A percentile compares a stretch with the other conserved stretches of the same genome.
phyloP scores from a whole-genome alignment of 2,113 vertebrate species.

The Columba janthina region DNA sequence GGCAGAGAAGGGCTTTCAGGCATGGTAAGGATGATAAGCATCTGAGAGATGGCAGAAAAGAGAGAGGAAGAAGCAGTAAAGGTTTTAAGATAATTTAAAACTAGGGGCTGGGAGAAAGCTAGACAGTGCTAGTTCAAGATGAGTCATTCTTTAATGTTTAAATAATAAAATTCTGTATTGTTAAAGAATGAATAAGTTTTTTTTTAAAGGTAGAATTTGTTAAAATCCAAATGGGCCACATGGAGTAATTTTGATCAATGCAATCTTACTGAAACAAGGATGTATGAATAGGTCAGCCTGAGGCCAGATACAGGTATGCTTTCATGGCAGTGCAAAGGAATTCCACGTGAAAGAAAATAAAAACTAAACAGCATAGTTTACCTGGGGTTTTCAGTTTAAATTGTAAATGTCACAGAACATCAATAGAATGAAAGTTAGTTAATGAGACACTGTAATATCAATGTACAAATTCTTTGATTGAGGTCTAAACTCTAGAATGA shows the following conservation, averaged over 20 bases:
- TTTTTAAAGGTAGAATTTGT: not conserved
- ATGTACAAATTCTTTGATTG: not conserved
- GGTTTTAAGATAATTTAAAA: not conserved
- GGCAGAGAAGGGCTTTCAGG: not conserved
- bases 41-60: not conserved
- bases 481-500: not conserved
- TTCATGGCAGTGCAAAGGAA: not conserved
- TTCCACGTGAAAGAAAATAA: not conserved
- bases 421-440: not conserved
- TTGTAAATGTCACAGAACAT: not conserved
- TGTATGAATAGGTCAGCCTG: not conserved
- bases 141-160: not conserved
- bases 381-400: not conserved
- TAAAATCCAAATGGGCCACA: not conserved
- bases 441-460: not conserved
- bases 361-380: not conserved
- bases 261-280: not conserved
- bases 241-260: not conserved
- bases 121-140: not conserved
- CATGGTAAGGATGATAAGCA: not conserved
- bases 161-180: not conserved
- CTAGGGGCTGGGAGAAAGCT: not conserved
- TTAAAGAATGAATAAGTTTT: not conserved
- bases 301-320: not conserved
- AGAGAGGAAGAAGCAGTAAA: not conserved